phyloP scores from a whole-genome alignment of 2,797 vertebrate genomes.

The Xenentodon cancila region DNA sequence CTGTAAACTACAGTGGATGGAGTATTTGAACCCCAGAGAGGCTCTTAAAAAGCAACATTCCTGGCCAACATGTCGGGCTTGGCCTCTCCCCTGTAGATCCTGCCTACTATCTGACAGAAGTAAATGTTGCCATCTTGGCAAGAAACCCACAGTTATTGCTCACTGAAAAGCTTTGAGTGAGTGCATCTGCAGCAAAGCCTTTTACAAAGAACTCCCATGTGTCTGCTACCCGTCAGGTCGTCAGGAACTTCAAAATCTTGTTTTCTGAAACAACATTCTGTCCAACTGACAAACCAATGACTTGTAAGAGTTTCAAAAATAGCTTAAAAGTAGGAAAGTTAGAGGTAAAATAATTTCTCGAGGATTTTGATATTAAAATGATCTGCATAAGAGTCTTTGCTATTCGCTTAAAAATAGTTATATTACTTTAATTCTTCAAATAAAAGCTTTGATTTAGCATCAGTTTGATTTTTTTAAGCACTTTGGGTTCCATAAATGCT shows the following conservation, averaged over 20 bases:
- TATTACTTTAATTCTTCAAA: no score
- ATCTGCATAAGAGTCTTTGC: no score
- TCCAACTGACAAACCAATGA: constrained; percentile 28
- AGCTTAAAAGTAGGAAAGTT: background rate
- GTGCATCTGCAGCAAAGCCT: constrained; percentile 32
- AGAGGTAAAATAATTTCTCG: background rate
- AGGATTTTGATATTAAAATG: no score
- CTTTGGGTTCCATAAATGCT: no score
- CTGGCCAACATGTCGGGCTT: constrained; percentile 31
- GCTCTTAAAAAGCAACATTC: constrained; percentile 47
- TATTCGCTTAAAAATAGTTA: no score
- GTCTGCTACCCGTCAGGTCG: constrained; percentile 39
- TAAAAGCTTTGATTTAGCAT: no score
- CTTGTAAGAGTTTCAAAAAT: constrained; percentile 15
- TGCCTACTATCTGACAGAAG: constrained; percentile 53
- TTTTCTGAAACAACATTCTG: constrained; percentile 33
- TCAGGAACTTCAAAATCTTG: constrained; percentile 38
- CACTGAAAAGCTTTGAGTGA: constrained; percentile 48
- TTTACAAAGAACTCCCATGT: constrained; percentile 49
- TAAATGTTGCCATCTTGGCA: constrained; percentile 66
- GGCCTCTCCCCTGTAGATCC: constrained; percentile 56
- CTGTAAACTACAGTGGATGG: constrained; percentile 20
- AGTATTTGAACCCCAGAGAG: constrained; percentile 36
- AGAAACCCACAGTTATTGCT: background rate
- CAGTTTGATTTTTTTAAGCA: no score